Evolutionary conservation across 2,113 vertebrate genomes (phyloP), one percentile per base, ranked within the genome.

Genomic region (Daphoenositta chrysoptera): DNA sequence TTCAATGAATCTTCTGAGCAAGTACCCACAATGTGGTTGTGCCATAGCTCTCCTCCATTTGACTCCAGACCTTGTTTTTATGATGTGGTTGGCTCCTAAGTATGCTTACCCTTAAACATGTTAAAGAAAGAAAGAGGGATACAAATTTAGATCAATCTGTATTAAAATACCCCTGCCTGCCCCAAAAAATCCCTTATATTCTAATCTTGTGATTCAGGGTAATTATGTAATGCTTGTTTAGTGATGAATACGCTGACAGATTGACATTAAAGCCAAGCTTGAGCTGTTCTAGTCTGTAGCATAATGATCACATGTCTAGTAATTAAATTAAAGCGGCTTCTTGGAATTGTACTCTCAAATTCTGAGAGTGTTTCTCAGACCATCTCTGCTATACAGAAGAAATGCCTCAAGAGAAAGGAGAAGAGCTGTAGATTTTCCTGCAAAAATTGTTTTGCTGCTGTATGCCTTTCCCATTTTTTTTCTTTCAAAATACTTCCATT

Each of bases 161-260:
- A 93, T 92, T 95, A 95, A 96, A 89, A 98, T 90, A 75, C 16
- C 47, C n/a, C 26, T 7, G 57, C 56, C 56, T 53, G 39, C 54
- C 50, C 23, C 90, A 96, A 76, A 42, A 48, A 87, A 78, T 54
- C 56, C 69, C 70, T 78, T 94, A 79, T 92, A 92, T 92, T 89
- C 72, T 97, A 94, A 95, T 96, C 93, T 73, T 80, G 71, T 94
- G 93, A 97, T 94, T 96, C 78, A 42, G 73, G 91, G 18, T 92
- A 97, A 97, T 97, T 97, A 85, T 84, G 92, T 93, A 96, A 97
- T 95, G 88, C 39, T 96, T 31, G 79, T 70, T 95, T 69, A 70
- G 54, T 72, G 60, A 81, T 93, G 89, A 96, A 92, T 93, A 90
- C 78, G 40, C 87, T 81, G 90, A 96, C 87, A 96, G 44, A 45